Conservation (phyloP, 2,113 vertebrate species). For the Ochotona princeps region DNA sequence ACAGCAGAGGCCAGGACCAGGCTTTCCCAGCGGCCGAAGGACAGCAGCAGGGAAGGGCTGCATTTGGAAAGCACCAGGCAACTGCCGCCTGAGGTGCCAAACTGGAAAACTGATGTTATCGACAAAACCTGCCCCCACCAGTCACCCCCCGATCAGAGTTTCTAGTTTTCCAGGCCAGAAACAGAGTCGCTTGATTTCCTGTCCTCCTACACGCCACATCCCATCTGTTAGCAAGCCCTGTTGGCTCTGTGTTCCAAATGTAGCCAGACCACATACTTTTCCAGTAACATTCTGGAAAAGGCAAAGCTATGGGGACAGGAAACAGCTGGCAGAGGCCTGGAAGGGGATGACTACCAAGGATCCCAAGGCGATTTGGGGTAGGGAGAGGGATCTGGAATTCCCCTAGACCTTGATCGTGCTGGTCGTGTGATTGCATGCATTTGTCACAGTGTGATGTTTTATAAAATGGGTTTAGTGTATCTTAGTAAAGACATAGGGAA, state of each 20-base stretch:
- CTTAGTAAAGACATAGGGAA: background rate
- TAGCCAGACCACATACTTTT: background rate
- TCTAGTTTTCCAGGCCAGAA: background rate
- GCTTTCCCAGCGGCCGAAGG: background rate
- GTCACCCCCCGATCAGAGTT: background rate
- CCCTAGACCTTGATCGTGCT: background rate
- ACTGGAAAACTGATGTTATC: background rate
- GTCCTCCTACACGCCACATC: background rate
- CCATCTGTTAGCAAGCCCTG: background rate
- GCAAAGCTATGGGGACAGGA: background rate
- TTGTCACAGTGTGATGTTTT: background rate
- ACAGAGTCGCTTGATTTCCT: background rate
- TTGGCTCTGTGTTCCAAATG: background rate
- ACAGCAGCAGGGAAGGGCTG: background rate
- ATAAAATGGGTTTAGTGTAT: background rate
- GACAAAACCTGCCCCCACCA: too few species aligned
- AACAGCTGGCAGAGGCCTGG: background rate
- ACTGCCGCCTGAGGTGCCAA: background rate
- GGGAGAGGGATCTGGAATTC: background rate
- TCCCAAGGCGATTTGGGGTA: background rate
- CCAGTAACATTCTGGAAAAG: conserved; percentile 8
- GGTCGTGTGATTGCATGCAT: background rate
- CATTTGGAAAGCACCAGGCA: background rate
- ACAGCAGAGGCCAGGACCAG: background rate
- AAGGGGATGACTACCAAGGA: background rate